Evolutionary conservation across 2,797 vertebrate species (phyloP).

Genomic region (Tadarida brasiliensis): DNA sequence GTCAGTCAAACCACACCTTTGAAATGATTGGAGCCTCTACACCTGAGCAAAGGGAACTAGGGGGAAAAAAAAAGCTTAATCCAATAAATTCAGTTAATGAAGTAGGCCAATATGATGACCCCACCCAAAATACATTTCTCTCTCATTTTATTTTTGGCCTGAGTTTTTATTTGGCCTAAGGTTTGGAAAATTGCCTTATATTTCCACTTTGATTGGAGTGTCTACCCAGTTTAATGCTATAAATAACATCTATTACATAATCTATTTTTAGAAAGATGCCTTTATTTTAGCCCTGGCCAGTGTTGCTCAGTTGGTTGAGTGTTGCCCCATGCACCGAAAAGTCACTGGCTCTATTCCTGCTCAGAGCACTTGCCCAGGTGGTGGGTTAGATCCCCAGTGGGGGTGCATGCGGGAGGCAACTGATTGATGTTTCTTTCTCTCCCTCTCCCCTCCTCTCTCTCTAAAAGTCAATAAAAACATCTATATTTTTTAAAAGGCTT

Average conservation of each 20-base stretch:
- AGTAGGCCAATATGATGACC: background rate
- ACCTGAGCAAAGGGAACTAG: background rate
- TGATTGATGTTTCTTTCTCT: background rate
- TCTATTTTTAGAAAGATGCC: conserved; percentile 37
- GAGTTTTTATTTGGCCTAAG: conserved; percentile 32
- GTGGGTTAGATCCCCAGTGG: background rate
- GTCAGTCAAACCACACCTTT: background rate
- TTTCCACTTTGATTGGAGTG: conserved; percentile 56
- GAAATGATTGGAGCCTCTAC: background rate
- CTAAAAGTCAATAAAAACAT: background rate
- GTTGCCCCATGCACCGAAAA: background rate
- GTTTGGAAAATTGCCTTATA: conserved; percentile 33
- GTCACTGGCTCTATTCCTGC: background rate
- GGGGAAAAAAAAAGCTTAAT: background rate
- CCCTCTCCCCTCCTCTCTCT: background rate
- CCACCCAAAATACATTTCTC: conserved; percentile 20
- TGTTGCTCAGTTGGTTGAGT: background rate
- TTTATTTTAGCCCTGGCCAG: conserved; percentile 51
- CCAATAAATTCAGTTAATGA: background rate
- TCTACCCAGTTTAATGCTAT: conserved; percentile 50
- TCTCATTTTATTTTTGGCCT: conserved; percentile 52
- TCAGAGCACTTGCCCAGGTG: background rate
- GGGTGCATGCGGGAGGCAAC: background rate
- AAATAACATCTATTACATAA: conserved; percentile 36
- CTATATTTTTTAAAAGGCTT: background rate